These are phyloP conservation scores for Semaprochilodus insignis DNA, from an alignment of 2,797 vertebrate genomes.

Conservation along the genomic window DNA sequence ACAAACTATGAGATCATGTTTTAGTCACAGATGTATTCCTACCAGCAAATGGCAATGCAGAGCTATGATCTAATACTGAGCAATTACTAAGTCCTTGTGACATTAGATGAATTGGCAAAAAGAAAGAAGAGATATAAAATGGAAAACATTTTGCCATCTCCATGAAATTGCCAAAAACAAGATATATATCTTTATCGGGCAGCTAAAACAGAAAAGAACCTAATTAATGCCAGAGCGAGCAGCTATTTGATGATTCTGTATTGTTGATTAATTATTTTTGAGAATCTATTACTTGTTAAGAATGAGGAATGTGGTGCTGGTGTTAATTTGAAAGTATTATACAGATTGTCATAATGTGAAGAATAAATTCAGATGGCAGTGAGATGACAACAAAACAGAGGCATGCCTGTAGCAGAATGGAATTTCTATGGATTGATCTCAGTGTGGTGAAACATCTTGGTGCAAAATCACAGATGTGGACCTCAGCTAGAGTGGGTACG, in stretches of 20 bases:
- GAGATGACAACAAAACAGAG: not conserved
- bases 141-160: not conserved
- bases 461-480: not conserved
- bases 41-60: constrained; percentile 35
- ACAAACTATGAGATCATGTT: constrained; percentile 45
- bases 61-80: constrained; percentile 36
- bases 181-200: not conserved
- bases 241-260: not conserved
- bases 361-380: not conserved
- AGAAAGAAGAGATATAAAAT: not conserved
- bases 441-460: not conserved
- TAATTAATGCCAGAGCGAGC: not conserved
- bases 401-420: not conserved
- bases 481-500: constrained; percentile 23
- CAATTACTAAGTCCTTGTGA: not conserved
- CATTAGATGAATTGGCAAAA: not conserved
- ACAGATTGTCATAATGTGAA: not conserved
- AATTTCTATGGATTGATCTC: not conserved
- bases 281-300: not conserved
- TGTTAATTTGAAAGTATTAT: not conserved
- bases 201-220: constrained; percentile 7
- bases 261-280: not conserved
- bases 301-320: not conserved
- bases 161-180: not conserved
- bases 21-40: constrained; percentile 43